These are phyloP conservation scores for Odontophorus gujanensis DNA, from an alignment of 2,113 vertebrate species.

Conservation along the genomic window DNA sequence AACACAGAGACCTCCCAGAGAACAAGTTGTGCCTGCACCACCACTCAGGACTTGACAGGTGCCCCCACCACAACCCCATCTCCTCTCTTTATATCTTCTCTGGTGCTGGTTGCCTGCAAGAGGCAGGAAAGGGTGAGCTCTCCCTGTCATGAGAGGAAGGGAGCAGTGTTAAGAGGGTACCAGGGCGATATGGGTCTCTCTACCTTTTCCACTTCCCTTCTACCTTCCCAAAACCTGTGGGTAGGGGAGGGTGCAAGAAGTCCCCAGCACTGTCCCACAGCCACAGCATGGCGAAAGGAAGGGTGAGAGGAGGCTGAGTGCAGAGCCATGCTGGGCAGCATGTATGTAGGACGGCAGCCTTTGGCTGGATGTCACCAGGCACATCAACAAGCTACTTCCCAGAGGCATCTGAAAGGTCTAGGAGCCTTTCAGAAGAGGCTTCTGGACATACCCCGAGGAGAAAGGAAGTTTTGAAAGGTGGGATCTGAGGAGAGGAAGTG, in stretches of 20 bases:
- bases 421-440: background rate
- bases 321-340: rapidly evolving
- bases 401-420: background rate
- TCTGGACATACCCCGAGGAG: background rate
- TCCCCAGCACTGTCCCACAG: background rate
- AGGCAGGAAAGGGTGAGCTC: background rate
- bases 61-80: rapidly evolving
- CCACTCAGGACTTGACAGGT: background rate
- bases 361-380: background rate
- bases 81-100: background rate
- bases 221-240: background rate
- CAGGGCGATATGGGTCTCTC: background rate
- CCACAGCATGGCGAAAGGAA: rapidly evolving
- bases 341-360: rapidly evolving
- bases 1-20: background rate
- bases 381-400: background rate
- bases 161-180: rapidly evolving
- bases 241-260: background rate
- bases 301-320: background rate
- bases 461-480: slow-evolving; percentile 74
- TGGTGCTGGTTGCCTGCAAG: background rate
- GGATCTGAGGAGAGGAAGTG: slow-evolving; percentile 57
- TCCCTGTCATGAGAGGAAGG: rapidly evolving
- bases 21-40: background rate
- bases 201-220: background rate